A percentile compares a stretch with the other conserved stretches of the same genome.
phyloP scores from a whole-genome alignment of 2,797 vertebrate species.

The Megaceryle alcyon region DNA sequence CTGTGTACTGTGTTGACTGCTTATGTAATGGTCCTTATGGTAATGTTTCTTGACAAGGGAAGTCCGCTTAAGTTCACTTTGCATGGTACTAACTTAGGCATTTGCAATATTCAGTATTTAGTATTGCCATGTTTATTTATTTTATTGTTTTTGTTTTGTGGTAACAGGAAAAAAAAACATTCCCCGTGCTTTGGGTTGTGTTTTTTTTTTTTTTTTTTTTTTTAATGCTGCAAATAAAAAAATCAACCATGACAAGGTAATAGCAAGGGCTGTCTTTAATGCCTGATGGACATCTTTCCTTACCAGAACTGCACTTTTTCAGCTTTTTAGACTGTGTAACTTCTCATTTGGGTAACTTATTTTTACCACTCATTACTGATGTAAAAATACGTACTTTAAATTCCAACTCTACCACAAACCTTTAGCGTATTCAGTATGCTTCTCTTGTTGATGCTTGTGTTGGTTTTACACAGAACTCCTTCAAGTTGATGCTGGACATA shows the following conservation, averaged over 20 bases:
- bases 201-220: not conserved
- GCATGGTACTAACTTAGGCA: not conserved
- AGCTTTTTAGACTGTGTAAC: not conserved
- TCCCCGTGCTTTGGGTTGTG: not conserved
- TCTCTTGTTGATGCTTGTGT: not conserved
- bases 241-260: not conserved
- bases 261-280: not conserved
- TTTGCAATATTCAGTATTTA: constrained; percentile 1
- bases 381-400: not conserved
- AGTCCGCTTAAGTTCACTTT: not conserved
- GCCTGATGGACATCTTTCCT: not conserved
- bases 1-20: constrained; percentile 47
- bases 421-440: not conserved
- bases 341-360: not conserved
- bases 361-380: not conserved
- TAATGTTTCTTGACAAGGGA: constrained; percentile 12
- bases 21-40: constrained; percentile 42
- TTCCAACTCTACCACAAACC: not conserved
- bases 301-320: not conserved
- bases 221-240: not conserved
- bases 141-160: not conserved
- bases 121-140: not conserved
- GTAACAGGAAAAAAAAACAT: not conserved
- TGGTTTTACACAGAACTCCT: not conserved
- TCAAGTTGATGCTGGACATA: not conserved